Conservation (phyloP, 2,797 vertebrate genomes). For the Nannoperca australis region DNA sequence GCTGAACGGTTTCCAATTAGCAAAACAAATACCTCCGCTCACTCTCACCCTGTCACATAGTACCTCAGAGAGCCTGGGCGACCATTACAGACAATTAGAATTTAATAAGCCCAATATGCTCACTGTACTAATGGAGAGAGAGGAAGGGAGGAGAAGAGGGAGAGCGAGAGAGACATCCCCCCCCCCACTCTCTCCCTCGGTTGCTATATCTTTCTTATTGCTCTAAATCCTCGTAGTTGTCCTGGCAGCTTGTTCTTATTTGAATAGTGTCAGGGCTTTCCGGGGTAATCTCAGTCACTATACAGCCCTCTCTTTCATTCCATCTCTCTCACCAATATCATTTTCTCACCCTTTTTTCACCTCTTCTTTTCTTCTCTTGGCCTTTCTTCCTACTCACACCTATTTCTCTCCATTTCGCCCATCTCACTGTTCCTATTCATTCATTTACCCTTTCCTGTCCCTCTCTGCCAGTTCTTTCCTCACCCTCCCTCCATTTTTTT, state of each 20-base stretch:
- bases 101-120: conserved; percentile 86
- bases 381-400: conserved; percentile 41
- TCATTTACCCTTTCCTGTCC: conserved; percentile 38
- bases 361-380: conserved; percentile 21
- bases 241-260: conserved; percentile 70
- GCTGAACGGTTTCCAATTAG: conserved; percentile 84
- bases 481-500: conserved; percentile 21
- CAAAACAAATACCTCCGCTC: conserved; percentile 82
- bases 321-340: conserved; percentile 34
- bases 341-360: conserved; percentile 55
- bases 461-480: conserved; percentile 30
- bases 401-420: conserved; percentile 34
- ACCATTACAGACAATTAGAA: conserved; percentile 85
- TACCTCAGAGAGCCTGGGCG: conserved; percentile 76
- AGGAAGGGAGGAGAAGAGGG: conserved; percentile 52
- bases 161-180: conserved; percentile 55
- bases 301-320: not conserved
- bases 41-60: conserved; percentile 74
- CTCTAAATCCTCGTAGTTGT: conserved; percentile 75
- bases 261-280: conserved; percentile 74
- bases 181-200: conserved; percentile 39
- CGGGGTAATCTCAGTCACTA: conserved; percentile 45
- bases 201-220: conserved; percentile 65
- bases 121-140: conserved; percentile 79
- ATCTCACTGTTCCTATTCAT: conserved; percentile 39